These are phyloP conservation scores for Drosophila obscura DNA, from an alignment of 1,140 invertebrate genomes.

Conservation along the genomic window DNA sequence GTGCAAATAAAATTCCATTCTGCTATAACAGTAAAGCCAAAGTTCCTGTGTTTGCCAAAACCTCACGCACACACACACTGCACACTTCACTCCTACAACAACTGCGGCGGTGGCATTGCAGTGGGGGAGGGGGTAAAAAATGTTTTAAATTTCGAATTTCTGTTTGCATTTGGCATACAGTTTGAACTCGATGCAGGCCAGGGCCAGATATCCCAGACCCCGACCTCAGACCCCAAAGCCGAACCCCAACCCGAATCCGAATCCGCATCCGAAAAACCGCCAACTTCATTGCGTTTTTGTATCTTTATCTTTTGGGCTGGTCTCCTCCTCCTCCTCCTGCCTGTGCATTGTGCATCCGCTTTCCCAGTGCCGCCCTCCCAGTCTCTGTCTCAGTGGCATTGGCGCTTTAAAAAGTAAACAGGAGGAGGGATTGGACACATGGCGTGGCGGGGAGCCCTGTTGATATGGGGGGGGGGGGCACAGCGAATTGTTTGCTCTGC, in stretches of 20 bases:
- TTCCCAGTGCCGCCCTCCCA: neutral
- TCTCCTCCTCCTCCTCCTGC: neutral
- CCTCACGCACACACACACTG: conserved; percentile 29
- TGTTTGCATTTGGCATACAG: conserved; percentile 77
- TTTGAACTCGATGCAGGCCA: conserved; percentile 64
- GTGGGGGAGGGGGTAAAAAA: conserved; percentile 30
- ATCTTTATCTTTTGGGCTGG: conserved; percentile 62
- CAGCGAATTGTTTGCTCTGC: conserved; percentile 69
- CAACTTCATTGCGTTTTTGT: conserved; percentile 72
- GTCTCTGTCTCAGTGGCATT: conserved; percentile 50
- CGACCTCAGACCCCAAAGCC: conserved; percentile 15
- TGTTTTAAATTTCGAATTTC: conserved; percentile 72
- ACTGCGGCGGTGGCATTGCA: no score
- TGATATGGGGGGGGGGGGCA: neutral
- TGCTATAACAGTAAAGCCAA: conserved; percentile 59
- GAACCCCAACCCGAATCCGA: conserved; percentile 9
- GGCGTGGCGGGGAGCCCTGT: neutral
- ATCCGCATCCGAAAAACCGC: conserved; percentile 39
- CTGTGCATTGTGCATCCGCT: conserved; percentile 25
- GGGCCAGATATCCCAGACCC: conserved; percentile 2
- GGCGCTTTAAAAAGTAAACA: conserved; percentile 78
- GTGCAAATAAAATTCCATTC: conserved; percentile 52
- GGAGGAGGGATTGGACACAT: conserved; percentile 24
- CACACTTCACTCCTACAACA: no score
- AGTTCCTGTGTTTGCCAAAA: conserved; percentile 63